Percentiles rank a stretch among this genome's conserved stretches.
Conservation (phyloP, 2,113 vertebrate genomes). For the Cebus imitator region DNA sequence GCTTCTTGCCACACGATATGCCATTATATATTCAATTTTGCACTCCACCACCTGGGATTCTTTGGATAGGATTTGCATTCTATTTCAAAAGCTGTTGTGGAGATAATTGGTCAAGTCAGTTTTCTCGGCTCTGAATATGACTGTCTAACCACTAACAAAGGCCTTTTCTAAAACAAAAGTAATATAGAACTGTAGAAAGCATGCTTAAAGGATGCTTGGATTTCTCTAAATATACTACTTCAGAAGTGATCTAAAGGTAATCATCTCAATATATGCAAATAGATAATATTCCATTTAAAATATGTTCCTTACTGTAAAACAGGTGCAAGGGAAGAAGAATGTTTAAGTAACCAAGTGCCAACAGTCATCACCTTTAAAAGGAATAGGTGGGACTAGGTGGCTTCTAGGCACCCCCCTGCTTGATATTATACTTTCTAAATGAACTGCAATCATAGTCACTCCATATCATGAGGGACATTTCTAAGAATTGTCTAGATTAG, state of each 20-base stretch:
- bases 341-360: background rate
- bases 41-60: background rate
- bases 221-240: slow-evolving; percentile 51
- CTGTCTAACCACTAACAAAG: slow-evolving; percentile 28
- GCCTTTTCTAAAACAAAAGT: slow-evolving; percentile 2
- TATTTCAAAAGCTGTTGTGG: slow-evolving; percentile 41
- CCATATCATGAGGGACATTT: slow-evolving; percentile 39
- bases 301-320: background rate
- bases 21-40: slow-evolving; percentile 39
- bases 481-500: slow-evolving; percentile 38
- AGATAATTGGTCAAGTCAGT: slow-evolving; percentile 20
- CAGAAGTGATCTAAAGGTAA: slow-evolving; percentile 25
- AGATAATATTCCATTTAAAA: slow-evolving; percentile 27
- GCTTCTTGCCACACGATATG: slow-evolving; percentile 22
- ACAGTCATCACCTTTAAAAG: slow-evolving; percentile 47
- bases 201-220: slow-evolving; percentile 20
- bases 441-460: slow-evolving; percentile 1
- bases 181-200: background rate
- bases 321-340: background rate
- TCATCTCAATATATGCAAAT: slow-evolving; percentile 32
- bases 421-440: slow-evolving; percentile 40
- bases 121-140: slow-evolving; percentile 8
- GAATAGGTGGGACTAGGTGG: background rate
- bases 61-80: slow-evolving; percentile 45
- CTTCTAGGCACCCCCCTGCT: background rate